A percentile compares a stretch with the other conserved stretches of the same genome.
phyloP scores from a whole-genome alignment of 2,888 invertebrate genomes.

The Leptinotarsa rubiginosa region DNA sequence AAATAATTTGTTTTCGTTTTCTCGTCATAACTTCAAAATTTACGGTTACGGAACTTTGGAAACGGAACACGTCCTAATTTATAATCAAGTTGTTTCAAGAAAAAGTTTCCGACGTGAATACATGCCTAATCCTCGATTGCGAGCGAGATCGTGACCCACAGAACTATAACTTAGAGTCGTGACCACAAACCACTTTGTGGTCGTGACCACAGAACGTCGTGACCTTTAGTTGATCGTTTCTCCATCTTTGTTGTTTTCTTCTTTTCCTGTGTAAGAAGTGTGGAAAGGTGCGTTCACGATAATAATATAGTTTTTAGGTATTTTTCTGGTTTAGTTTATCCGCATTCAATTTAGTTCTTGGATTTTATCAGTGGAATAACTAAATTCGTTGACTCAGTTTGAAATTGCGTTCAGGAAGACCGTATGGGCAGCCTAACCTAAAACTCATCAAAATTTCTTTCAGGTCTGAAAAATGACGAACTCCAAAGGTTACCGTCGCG shows the following conservation, averaged over 20 bases:
- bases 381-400: background rate
- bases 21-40: too few species aligned
- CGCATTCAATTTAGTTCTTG: background rate
- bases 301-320: background rate
- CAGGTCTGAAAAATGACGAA: slow-evolving; percentile 87
- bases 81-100: background rate
- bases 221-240: background rate
- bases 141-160: background rate
- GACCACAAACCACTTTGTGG: too few species aligned
- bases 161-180: too few species aligned
- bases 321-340: background rate
- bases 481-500: slow-evolving; percentile 98
- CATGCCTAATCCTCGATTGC: background rate
- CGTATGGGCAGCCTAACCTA: slow-evolving; percentile 34
- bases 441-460: slow-evolving; percentile 30
- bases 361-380: background rate
- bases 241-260: slow-evolving; percentile 3
- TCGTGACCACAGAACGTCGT: background rate
- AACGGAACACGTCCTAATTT: too few species aligned
- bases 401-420: background rate
- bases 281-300: slow-evolving; percentile 6
- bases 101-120: background rate
- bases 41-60: too few species aligned
- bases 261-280: background rate
- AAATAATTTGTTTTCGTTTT: too few species aligned